Base-by-base conservation (phyloP, 1,140 invertebrate genomes). In the Ruditapes philippinarum region DNA sequence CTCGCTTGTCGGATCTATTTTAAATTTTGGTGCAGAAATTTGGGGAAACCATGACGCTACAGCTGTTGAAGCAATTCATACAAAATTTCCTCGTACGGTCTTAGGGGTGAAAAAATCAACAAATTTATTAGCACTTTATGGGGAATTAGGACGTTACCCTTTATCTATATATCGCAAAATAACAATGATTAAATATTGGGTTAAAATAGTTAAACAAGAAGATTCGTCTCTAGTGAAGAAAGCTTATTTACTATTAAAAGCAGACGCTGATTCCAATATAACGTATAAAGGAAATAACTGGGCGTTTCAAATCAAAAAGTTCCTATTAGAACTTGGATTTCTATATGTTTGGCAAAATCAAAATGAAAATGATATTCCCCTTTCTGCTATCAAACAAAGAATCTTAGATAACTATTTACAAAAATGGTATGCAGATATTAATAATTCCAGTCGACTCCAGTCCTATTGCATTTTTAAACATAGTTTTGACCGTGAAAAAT, bases 251-350 rank as follows among this genome's bases (percentile, higher is more conserved):
- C 60, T 25, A 65, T 25, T 65, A n/a, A 25, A 25, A 65, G 7
- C n/a, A 9, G 60, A n/a, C n/a, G 60, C n/a, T 65, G 60, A 65
- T n/a, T 65, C 60, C n/a, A 65, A 65, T 65, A 65, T 25, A 33
- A 33, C n/a, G n/a, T 65, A 65, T 11, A 33, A n/a, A 65, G 31
- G 31, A 25, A 65, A 65, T 9, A 65, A 65, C n/a, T 65, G 60
- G n/a, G 60, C 60, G 7, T 25, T 33, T 65, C 60, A 33, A 65
- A n/a, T 65, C n/a, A 65, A 65, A 25, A 65, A 9, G n/a, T 11
- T 65, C n/a, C 31, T 65, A 65, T 25, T 11, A 25, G n/a, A 65
- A 25, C 60, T 25, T n/a, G 60, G 60, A 25, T 65, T 65, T 65
- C n/a, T 33, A n/a, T n/a, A 65, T 65, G 31, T 65, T 65, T 65